Evolutionary conservation across 2,113 vertebrate genomes (phyloP).

Genomic region (Picathartes gymnocephalus): DNA sequence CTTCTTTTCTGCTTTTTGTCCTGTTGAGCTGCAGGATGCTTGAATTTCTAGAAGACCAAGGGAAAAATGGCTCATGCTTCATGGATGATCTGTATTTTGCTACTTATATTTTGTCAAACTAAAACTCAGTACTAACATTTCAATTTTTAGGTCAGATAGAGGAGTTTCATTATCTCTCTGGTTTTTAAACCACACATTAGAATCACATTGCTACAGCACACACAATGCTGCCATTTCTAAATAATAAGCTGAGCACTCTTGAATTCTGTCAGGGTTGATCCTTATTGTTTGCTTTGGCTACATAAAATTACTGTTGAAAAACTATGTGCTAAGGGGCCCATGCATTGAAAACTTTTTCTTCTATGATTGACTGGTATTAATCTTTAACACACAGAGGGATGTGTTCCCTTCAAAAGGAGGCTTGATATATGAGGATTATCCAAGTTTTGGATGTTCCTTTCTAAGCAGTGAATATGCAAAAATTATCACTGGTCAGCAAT

Average conservation of each 20-base stretch:
- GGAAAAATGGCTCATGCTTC: neutral
- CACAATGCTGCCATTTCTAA: neutral
- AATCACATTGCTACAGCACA: neutral
- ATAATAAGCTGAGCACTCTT: neutral
- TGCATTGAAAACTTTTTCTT: neutral
- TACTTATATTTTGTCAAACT: neutral
- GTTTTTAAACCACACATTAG: neutral
- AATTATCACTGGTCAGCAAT: neutral
- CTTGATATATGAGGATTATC: neutral
- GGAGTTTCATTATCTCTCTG: neutral
- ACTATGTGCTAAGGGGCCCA: no score
- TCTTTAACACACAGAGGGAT: neutral
- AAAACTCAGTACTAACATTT: neutral
- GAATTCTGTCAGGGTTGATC: neutral
- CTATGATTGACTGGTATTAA: neutral
- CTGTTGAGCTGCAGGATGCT: neutral
- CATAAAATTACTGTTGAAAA: neutral
- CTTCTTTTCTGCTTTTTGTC: neutral
- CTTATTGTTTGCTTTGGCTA: neutral
- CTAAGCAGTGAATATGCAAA: neutral
- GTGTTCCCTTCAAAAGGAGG: neutral
- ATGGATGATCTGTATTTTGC: neutral
- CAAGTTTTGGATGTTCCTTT: neutral
- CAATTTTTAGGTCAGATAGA: neutral
- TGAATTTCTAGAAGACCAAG: neutral